Percentiles rank a stretch among this genome's conserved stretches.
phyloP scores from a whole-genome alignment of 2,113 vertebrate genomes.

The Entomyzon cyanotis region DNA sequence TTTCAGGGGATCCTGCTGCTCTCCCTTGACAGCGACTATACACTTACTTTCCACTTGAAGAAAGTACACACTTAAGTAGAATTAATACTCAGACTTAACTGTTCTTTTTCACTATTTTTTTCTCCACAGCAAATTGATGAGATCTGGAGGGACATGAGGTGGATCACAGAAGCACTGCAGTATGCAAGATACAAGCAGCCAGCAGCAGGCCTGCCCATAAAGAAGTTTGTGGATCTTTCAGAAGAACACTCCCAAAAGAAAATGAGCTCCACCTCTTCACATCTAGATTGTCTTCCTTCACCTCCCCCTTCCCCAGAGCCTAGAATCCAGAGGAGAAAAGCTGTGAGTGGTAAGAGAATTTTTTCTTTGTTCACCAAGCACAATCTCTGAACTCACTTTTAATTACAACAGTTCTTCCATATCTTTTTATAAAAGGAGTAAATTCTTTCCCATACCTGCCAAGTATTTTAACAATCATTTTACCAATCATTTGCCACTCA shows the following conservation, averaged over 20 bases:
- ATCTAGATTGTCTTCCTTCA: slow-evolving; percentile 89
- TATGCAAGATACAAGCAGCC: slow-evolving; percentile 92
- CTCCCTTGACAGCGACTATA: neutral
- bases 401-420: neutral
- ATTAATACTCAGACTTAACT: neutral
- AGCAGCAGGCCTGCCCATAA: slow-evolving; percentile 80
- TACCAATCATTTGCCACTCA: neutral
- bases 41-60: neutral
- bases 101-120: neutral
- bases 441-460: neutral
- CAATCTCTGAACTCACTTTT: neutral
- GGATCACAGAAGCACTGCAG: slow-evolving; percentile 94
- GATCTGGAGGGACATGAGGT: slow-evolving; percentile 90
- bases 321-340: slow-evolving; percentile 80
- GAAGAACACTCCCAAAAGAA: slow-evolving; percentile 79
- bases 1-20: neutral
- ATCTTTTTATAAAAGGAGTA: neutral
- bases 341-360: slow-evolving; percentile 80
- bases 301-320: slow-evolving; percentile 87
- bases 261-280: slow-evolving; percentile 90
- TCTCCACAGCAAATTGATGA: slow-evolving; percentile 90
- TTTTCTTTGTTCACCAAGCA: neutral
- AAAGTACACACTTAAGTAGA: neutral
- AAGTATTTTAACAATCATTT: neutral
- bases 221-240: slow-evolving; percentile 79